A percentile compares a stretch with the other conserved stretches of the same genome.
Conservation (phyloP, 2,888 invertebrate genomes). For the Pristionchus fissidentatus region DNA sequence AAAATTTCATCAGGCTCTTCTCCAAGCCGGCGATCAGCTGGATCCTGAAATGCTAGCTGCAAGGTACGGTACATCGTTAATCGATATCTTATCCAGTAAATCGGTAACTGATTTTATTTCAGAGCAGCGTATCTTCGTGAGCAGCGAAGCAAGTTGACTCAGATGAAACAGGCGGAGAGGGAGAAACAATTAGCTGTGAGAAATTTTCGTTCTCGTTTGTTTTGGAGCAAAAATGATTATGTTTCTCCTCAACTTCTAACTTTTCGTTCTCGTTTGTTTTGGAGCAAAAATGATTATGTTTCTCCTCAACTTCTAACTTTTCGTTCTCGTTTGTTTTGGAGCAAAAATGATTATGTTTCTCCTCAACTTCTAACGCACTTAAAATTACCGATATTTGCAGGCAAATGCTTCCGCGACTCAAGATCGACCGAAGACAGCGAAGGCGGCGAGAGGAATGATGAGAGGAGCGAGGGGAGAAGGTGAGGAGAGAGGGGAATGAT, state of each 20-base stretch:
- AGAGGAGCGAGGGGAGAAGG: constrained; percentile 31
- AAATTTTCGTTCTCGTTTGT: neutral
- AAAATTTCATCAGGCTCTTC: constrained; percentile 58
- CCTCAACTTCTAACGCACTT: too few species aligned
- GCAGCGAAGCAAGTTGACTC: constrained; percentile 91
- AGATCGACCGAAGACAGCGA: constrained; percentile 65
- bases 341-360: too few species aligned
- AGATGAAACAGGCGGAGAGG: constrained; percentile 89
- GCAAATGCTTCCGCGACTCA: neutral
- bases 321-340: neutral
- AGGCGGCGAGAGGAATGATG: constrained; percentile 62
- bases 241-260: too few species aligned
- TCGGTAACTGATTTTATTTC: neutral
- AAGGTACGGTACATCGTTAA: constrained; percentile 66
- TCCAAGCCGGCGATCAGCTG: constrained; percentile 53
- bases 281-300: too few species aligned
- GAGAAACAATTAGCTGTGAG: constrained; percentile 79
- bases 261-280: neutral
- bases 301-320: too few species aligned
- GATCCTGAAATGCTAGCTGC: constrained; percentile 79
- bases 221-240: too few species aligned
- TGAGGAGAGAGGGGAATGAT: neutral
- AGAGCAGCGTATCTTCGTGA: constrained; percentile 88
- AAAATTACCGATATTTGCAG: neutral
- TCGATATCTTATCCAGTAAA: too few species aligned